A percentile compares a stretch with the other conserved stretches of the same genome.
phyloP scores from a whole-genome alignment of 2,888 invertebrate species.

The Dynastes maya region DNA sequence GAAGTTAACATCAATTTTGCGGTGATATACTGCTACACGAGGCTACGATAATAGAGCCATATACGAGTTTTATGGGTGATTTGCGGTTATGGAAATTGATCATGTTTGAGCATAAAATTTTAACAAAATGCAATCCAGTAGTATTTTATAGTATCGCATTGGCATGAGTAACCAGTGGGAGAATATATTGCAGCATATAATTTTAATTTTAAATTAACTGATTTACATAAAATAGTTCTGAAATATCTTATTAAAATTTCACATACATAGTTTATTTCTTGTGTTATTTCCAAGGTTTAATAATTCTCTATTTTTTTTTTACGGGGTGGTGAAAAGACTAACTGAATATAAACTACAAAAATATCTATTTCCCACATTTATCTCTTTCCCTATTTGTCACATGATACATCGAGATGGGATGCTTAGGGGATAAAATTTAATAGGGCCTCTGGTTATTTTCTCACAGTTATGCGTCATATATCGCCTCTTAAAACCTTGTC shows the following conservation, averaged over 20 bases:
- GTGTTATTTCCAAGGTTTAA: too few species aligned
- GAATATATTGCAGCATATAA: too few species aligned
- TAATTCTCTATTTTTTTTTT: too few species aligned
- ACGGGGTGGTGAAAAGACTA: neutral
- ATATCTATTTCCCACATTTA: conserved; percentile 20
- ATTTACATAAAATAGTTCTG: too few species aligned
- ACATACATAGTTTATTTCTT: too few species aligned
- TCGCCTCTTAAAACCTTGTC: too few species aligned
- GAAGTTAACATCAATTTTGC: conserved; percentile 31
- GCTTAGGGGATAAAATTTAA: conserved; percentile 23
- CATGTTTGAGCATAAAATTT: conserved; percentile 16
- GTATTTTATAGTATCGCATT: too few species aligned
- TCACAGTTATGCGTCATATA: neutral
- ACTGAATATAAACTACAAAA: neutral
- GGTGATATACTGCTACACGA: conserved; percentile 26
- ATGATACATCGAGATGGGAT: conserved; percentile 5
- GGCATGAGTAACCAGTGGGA: too few species aligned
- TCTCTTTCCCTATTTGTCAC: conserved; percentile 6
- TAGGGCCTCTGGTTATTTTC: neutral
- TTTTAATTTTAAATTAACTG: too few species aligned
- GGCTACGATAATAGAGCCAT: neutral
- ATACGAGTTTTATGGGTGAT: neutral
- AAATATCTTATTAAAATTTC: too few species aligned
- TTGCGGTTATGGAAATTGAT: conserved; percentile 27
- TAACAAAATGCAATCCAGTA: neutral